Percentiles rank a stretch among this genome's conserved stretches.
phyloP scores from a whole-genome alignment of 2,113 vertebrate species.

The Melanostigma gelatinosum region DNA sequence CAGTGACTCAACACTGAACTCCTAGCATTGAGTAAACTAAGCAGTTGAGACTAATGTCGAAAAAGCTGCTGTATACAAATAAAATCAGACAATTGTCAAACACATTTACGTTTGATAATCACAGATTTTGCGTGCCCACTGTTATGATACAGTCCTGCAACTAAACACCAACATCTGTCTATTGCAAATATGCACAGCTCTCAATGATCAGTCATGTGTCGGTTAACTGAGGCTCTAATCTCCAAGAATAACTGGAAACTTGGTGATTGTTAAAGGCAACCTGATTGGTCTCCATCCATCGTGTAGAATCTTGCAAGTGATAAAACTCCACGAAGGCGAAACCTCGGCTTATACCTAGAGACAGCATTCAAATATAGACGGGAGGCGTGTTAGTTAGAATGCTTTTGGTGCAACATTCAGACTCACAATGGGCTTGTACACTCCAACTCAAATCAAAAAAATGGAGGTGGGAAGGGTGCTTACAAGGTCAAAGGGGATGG shows the following conservation, averaged over 20 bases:
- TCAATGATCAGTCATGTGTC: conserved; percentile 11
- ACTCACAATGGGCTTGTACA: conserved; percentile 93
- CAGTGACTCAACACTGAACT: neutral
- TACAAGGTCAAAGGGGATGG: conserved; percentile 48
- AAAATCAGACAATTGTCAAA: conserved; percentile 23
- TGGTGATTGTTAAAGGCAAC: conserved; percentile 99
- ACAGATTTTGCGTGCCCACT: neutral
- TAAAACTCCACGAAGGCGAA: conserved; percentile 99
- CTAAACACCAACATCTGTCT: conserved; percentile 38
- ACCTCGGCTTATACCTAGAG: conserved; percentile 99
- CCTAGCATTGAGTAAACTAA: conserved; percentile 1
- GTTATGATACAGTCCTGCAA: neutral
- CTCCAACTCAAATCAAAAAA: conserved; percentile 80
- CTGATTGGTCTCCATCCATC: conserved; percentile 99
- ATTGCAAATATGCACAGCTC: neutral
- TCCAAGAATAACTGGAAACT: conserved; percentile 80
- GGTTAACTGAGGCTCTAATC: conserved; percentile 51
- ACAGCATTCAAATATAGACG: conserved; percentile 99
- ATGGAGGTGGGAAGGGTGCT: conserved; percentile 77
- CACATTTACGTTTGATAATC: conserved; percentile 10
- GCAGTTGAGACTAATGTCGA: conserved; percentile 6
- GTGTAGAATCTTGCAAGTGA: conserved; percentile 99
- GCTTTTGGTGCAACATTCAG: conserved; percentile 94
- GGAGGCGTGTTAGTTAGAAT: conserved; percentile 99
- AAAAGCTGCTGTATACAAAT: conserved; percentile 19